Percentiles rank a stretch among this genome's conserved stretches.
These are phyloP conservation scores for Gallinago stenura DNA, from an alignment of 2,797 vertebrate species.

Conservation along the genomic window DNA sequence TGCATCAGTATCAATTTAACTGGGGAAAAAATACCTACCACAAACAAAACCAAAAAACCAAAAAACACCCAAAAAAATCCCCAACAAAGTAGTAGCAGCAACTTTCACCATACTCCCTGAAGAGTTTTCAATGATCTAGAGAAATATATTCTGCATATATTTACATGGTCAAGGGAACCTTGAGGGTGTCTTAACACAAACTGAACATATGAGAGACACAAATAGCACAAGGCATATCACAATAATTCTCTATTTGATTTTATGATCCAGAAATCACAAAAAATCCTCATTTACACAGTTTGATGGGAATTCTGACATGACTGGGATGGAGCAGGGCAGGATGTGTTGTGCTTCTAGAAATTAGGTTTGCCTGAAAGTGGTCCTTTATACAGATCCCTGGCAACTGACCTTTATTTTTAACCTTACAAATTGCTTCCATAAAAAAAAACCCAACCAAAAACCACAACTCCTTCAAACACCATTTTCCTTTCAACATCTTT, in stretches of 20 bases:
- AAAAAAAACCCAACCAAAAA: not conserved
- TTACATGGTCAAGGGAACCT: not conserved
- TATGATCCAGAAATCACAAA: not conserved
- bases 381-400: not conserved
- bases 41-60: fast-evolving
- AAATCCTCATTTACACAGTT: not conserved
- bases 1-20: not conserved
- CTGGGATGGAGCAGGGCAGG: not conserved
- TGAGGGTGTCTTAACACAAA: not conserved
- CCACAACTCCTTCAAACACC: not conserved
- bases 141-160: fast-evolving
- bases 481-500: not conserved
- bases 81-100: not conserved
- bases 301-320: not conserved
- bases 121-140: not conserved
- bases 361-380: not conserved
- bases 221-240: not conserved
- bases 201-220: not conserved
- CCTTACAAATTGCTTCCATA: not conserved
- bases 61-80: not conserved
- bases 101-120: not conserved
- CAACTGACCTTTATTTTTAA: not conserved
- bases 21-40: not conserved
- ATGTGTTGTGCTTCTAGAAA: not conserved
- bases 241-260: not conserved